Evolutionary conservation across 2,888 invertebrate species (phyloP), one percentile per base, ranked within the genome.

Genomic region (Notodonta dromedarius): DNA sequence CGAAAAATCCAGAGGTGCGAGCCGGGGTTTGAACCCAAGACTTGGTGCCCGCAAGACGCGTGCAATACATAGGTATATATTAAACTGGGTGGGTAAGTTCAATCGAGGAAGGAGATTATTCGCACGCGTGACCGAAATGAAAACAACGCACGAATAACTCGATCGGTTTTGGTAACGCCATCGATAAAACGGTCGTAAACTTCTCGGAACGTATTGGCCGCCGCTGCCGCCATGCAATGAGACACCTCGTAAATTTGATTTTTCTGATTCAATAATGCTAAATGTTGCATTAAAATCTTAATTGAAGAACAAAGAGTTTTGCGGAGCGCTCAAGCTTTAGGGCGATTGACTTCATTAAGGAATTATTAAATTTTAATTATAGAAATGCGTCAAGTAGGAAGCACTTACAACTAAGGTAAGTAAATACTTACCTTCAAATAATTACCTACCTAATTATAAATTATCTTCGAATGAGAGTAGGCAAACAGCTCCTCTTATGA

Each of bases 41-140:
- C 24, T 2, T 24, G 24, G 24, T 24, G 24, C 24, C 24, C 1
- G 24, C 24, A 24, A 24, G 24, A 24, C 24, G 24, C 24, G 24
- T 44, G 8, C 8, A 12, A 44, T 44, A 44, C 11, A 5, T 40
- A 42, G 4, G 7, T 46, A 13, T 6, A n/a, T 5, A 46, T 46
- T 11, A n/a, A 11, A n/a, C 46, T 13, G n/a, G 13, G 51, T 62
- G 54, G 65, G 48, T 67, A 56, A 62, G 66, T 57, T 69, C 60
- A 63, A 71, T 73, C 58, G 66, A 73, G 66, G 62, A 66, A 73
- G 65, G 62, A 66, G 65, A 63, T 76, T 71, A 75, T 65, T 69
- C 61, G 73, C 69, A 84, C 78, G 82, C 90, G 89, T 91, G 91
- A 87, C 88, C 80, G 74, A 85, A 91, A 82, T 75, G 83, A 87